phyloP scores from a whole-genome alignment of 2,113 vertebrate species.

The Limnothrissa miodon region DNA sequence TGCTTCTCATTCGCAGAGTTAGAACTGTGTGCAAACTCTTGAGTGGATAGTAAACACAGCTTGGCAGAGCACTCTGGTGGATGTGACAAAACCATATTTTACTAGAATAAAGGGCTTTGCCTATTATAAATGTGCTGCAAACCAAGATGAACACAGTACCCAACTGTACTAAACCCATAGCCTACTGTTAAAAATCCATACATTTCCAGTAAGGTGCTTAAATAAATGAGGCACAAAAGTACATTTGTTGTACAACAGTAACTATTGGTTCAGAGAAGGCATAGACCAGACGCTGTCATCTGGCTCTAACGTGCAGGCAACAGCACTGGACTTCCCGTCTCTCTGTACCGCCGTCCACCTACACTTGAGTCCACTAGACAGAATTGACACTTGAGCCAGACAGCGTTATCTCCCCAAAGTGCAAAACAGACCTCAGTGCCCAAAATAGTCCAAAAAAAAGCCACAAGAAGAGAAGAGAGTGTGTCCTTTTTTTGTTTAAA shows the following conservation, averaged over 20 bases:
- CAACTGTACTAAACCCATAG: too few species aligned
- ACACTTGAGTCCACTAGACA: neutral
- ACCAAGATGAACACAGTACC: too few species aligned
- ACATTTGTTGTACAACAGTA: neutral
- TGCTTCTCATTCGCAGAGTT: too few species aligned
- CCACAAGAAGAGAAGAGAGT: neutral
- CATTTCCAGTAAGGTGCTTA: neutral
- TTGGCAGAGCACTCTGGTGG: too few species aligned
- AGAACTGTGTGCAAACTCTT: too few species aligned
- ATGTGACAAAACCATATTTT: too few species aligned
- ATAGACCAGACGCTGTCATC: too few species aligned
- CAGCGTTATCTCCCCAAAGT: neutral
- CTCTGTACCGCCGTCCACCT: neutral
- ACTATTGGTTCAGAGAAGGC: neutral
- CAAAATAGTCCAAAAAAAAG: neutral
- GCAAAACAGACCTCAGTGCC: neutral
- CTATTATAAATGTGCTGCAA: too few species aligned
- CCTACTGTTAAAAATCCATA: neutral
- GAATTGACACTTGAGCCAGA: neutral
- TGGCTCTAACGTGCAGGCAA: neutral
- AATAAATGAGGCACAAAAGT: neutral
- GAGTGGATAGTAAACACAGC: too few species aligned
- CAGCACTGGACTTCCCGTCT: neutral
- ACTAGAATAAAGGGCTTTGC: too few species aligned
- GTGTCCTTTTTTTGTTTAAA: neutral